These are phyloP conservation scores for Dendrophyllia cribrosa DNA, from an alignment of 64 coral and sea anemone genomes.

Conservation along the genomic window DNA sequence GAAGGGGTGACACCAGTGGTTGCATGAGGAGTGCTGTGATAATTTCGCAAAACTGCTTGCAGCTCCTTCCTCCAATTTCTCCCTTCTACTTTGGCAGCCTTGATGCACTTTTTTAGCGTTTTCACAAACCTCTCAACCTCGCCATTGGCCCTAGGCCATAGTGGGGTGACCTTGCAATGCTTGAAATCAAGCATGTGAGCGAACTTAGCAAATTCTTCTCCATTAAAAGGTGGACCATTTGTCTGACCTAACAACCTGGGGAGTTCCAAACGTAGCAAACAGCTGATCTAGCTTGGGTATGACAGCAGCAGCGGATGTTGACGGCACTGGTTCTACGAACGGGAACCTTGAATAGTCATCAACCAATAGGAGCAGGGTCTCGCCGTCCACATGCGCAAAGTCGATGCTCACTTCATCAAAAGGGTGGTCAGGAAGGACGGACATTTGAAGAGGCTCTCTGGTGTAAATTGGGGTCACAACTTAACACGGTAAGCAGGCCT, in stretches of 20 bases:
- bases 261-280: constrained; percentile 10
- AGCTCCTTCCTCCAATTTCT: constrained; percentile 14
- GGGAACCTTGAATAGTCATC: too few species aligned
- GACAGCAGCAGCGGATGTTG: neutral
- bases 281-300: too few species aligned
- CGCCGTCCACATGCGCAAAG: too few species aligned
- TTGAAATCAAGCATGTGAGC: constrained; percentile 7
- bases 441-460: too few species aligned
- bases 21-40: neutral
- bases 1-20: neutral
- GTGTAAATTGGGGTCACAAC: too few species aligned
- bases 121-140: constrained; percentile 6
- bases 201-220: constrained; percentile 31
- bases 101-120: constrained; percentile 15
- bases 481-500: too few species aligned
- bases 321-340: too few species aligned
- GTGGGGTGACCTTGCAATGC: constrained; percentile 15
- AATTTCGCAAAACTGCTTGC: neutral
- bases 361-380: too few species aligned
- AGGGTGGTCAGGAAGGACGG: too few species aligned
- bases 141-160: constrained; percentile 6
- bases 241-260: constrained; percentile 7
- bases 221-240: constrained; percentile 31
- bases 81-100: neutral
- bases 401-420: too few species aligned